Conservation (phyloP, 1,140 invertebrate species). For the Holcopasites calliopsidis region DNA sequence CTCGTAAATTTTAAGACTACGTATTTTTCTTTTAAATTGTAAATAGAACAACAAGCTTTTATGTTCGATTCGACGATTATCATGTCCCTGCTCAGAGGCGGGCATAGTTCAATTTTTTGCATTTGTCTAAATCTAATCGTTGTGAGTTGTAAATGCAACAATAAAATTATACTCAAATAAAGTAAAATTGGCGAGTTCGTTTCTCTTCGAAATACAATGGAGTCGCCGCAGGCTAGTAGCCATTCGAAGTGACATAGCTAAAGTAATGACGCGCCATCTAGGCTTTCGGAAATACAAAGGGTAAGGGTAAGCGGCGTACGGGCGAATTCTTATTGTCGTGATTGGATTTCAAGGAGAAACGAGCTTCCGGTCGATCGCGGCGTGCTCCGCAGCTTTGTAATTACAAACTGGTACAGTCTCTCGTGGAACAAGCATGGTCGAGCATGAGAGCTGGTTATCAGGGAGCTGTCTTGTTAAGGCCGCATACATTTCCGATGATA, state of each 20-base stretch:
- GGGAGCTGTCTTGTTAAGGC: conserved; percentile 25
- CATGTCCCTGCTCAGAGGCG: too few species aligned
- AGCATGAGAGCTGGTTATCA: conserved; percentile 50
- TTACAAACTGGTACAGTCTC: conserved; percentile 38
- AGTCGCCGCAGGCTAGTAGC: too few species aligned
- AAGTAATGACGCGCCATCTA: not conserved
- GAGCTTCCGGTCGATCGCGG: conserved; percentile 47
- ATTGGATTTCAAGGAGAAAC: conserved; percentile 35
- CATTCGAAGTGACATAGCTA: not conserved
- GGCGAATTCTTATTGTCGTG: conserved; percentile 12
- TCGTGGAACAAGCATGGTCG: not conserved
- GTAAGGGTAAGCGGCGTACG: not conserved
- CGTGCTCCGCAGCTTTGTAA: conserved; percentile 18
- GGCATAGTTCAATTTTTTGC: too few species aligned
- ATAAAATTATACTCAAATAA: too few species aligned
- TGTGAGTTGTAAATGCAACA: too few species aligned
- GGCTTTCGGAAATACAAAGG: not conserved
- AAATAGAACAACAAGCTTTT: too few species aligned
- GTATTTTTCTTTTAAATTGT: too few species aligned
- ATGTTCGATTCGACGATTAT: too few species aligned
- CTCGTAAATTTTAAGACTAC: too few species aligned
- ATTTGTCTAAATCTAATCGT: too few species aligned
- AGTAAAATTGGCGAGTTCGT: too few species aligned
- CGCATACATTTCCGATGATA: conserved; percentile 56
- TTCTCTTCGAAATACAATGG: too few species aligned